Evolutionary conservation across 1,140 invertebrate species (phyloP).

Genomic region (Sinonovacula constricta): DNA sequence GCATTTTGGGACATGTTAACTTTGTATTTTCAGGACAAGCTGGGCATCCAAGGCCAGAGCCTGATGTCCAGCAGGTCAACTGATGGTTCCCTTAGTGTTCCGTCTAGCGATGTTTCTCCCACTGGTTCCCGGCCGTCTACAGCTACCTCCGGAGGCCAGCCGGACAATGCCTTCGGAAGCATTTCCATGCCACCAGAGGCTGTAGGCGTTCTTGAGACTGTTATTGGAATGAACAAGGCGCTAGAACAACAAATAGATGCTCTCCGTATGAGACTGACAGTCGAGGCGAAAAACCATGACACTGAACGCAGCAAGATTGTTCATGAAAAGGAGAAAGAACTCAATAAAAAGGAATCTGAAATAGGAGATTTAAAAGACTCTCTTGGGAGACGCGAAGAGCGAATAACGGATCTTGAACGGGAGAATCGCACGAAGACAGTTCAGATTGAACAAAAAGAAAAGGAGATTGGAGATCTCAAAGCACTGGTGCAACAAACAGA

Average conservation of each 20-base stretch:
- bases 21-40: slow-evolving; percentile 29
- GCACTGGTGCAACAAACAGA: slow-evolving; percentile 65
- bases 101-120: slow-evolving; percentile 27
- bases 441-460: slow-evolving; percentile 60
- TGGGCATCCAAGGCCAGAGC: slow-evolving; percentile 56
- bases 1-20: too few species aligned
- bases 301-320: slow-evolving; percentile 58
- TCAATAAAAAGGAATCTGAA: slow-evolving; percentile 62
- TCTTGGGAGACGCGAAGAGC: slow-evolving; percentile 59
- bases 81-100: slow-evolving; percentile 42
- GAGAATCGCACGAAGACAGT: slow-evolving; percentile 59
- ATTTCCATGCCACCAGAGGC: slow-evolving; percentile 54
- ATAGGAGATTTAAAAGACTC: slow-evolving; percentile 66
- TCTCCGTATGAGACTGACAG: slow-evolving; percentile 61
- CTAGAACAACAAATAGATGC: slow-evolving; percentile 68
- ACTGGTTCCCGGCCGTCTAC: slow-evolving; percentile 45
- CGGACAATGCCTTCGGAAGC: slow-evolving; percentile 49
- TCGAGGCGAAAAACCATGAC: slow-evolving; percentile 66
- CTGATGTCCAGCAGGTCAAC: slow-evolving; percentile 43
- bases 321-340: slow-evolving; percentile 58
- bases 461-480: slow-evolving; percentile 65
- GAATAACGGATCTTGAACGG: slow-evolving; percentile 58
- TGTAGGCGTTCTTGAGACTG: slow-evolving; percentile 58
- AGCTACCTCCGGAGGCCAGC: slow-evolving; percentile 21
- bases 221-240: slow-evolving; percentile 60